Evolutionary conservation across 1,140 invertebrate species (phyloP).

Genomic region (Branchinecta lynchi): DNA sequence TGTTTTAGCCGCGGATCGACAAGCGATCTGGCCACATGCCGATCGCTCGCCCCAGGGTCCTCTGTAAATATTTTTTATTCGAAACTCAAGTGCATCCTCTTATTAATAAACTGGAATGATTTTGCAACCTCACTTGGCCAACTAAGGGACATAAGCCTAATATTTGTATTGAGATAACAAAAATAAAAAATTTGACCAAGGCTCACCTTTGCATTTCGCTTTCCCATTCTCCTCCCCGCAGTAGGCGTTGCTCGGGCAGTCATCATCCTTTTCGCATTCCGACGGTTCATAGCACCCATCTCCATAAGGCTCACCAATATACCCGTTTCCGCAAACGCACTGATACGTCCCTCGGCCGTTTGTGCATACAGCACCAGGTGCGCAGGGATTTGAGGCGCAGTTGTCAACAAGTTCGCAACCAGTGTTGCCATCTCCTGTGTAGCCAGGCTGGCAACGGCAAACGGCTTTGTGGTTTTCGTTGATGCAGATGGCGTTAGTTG

Average conservation of each 20-base stretch:
- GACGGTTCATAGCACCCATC: constrained; percentile 57
- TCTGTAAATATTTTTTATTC: too few species aligned
- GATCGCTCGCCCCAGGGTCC: too few species aligned
- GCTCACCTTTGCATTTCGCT: constrained; percentile 51
- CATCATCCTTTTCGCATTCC: constrained; percentile 55
- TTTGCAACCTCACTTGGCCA: too few species aligned
- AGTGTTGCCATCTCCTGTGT: constrained; percentile 48
- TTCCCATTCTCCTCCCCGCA: constrained; percentile 49
- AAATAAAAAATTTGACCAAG: not conserved
- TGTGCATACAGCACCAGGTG: constrained; percentile 59
- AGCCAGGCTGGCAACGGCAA: constrained; percentile 71
- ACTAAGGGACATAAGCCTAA: too few species aligned
- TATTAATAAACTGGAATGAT: too few species aligned
- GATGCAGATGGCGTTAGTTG: constrained; percentile 62
- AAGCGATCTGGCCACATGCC: too few species aligned
- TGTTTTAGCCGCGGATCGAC: too few species aligned
- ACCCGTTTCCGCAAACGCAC: constrained; percentile 56
- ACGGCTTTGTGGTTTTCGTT: constrained; percentile 55
- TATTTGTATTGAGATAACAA: too few species aligned
- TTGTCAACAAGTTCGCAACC: constrained; percentile 60
- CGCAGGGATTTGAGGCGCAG: constrained; percentile 59
- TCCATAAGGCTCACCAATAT: constrained; percentile 63
- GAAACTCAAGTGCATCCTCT: too few species aligned
- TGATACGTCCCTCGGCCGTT: constrained; percentile 64
- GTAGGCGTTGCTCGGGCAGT: constrained; percentile 57